A percentile compares a stretch with the other conserved stretches of the same genome.
phyloP scores from a whole-genome alignment of 2,113 vertebrate genomes.

The Thamnophis sirtalis region DNA sequence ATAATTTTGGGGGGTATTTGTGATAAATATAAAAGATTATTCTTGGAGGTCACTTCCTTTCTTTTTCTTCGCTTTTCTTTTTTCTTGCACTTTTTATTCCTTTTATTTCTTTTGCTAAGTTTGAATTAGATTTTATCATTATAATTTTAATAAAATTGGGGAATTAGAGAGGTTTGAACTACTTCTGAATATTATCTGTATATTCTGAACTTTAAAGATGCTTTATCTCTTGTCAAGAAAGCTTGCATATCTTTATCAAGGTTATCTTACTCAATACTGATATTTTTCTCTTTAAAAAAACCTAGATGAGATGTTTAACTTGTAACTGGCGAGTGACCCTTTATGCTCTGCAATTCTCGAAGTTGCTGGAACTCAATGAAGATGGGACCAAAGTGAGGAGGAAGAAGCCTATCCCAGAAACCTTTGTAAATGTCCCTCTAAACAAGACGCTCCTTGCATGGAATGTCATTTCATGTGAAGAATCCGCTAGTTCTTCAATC shows the following conservation, averaged over 20 bases:
- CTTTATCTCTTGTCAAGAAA: not conserved
- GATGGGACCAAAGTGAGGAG: conserved; percentile 77
- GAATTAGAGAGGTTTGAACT: not conserved
- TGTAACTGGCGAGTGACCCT: conserved; percentile 74
- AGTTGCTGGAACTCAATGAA: conserved; percentile 74
- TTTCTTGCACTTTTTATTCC: not conserved
- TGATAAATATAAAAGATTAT: not conserved
- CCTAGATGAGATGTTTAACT: conserved; percentile 76
- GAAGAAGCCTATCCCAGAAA: conserved; percentile 62
- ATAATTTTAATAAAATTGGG: not conserved
- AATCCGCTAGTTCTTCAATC: accelerated
- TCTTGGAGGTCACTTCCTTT: not conserved
- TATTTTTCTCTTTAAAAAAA: not conserved
- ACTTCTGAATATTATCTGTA: not conserved
- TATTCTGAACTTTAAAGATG: not conserved
- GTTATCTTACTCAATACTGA: not conserved
- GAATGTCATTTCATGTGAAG: conserved; percentile 58
- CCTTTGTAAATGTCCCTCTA: conserved; percentile 69
- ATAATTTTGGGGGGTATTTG: not conserved
- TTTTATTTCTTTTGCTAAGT: not conserved
- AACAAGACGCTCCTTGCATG: conserved; percentile 76
- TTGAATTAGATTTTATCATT: not conserved
- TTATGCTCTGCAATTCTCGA: conserved; percentile 65
- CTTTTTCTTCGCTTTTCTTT: not conserved
- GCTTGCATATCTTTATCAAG: not conserved